Base-by-base conservation (phyloP, 1,140 invertebrate species). In the Scylla paramamosain region DNA sequence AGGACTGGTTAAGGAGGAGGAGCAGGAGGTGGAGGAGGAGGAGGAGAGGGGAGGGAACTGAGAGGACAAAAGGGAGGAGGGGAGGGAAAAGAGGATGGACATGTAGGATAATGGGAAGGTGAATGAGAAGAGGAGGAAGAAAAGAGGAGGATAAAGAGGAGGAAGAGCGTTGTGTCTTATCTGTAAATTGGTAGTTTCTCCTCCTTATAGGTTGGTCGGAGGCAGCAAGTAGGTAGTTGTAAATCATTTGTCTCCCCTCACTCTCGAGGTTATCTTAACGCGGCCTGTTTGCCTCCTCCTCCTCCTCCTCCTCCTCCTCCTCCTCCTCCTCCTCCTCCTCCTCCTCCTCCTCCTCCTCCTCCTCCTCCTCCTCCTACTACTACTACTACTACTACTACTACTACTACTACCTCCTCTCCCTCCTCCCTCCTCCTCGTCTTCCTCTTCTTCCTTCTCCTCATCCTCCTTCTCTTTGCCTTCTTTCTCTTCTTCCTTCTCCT, bases 171-270 rank as follows among this genome's bases (percentile, higher is more conserved):
- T n/a, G 67, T 7, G 67, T 77, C 67, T 77, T 77, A 77, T 77
- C 67, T 77, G 20, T n/a, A 77, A 77, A 77, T 77, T 77, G 67
- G 67, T 77, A n/a, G 67, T n/a, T 77, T 77, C 67, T 77, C 20
- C 67, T 77, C 67, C n/a, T 77, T n/a, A 25, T 77, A 77, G 67
- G 67, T 20, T n/a, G 67, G 67, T 59, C 25, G 67, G 20, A 20
- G 67, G 67, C 67, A 77, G n/a, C 67, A n/a, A 77, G 67, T 25
- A 77, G 67, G 67, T n/a, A 77, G 67, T n/a, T n/a, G 67, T 77
- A 77, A 77, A 77, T 77, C 67, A 77, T 77, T 77, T 77, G 67
- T n/a, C 20, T n/a, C 67, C 67, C n/a, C 67, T 77, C 67, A 77
- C 67, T 77, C 67, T 7, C 20, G 0, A 20, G 67, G 67, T 77